Evolutionary conservation across 2,113 vertebrate genomes (phyloP), one percentile per base, ranked within the genome.

Genomic region (Amphilophus citrinellus): DNA sequence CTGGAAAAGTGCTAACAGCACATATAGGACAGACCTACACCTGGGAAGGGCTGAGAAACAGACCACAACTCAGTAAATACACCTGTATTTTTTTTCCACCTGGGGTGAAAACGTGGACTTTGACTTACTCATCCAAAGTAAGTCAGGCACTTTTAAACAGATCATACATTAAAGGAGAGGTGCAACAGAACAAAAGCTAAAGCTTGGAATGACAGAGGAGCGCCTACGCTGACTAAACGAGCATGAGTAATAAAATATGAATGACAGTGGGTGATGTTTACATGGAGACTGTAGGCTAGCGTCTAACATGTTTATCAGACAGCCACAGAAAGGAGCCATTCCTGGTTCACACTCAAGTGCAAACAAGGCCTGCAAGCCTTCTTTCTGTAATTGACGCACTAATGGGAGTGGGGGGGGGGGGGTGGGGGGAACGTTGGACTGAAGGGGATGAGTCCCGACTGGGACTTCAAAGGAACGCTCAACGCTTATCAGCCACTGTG

Each of bases 391-490:
- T 75, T 88, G 92, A 92, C 80, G 84, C 80, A 73, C 78, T 84
- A 84, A 88, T 81, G 75, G 82, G 65, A 66, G 80, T 42, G 62
- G 60, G 53, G 63, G 61, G 68, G 30, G 47, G 24, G 75, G 22
- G 62, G 24, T 24, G 22, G 75, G 30, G 32, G 13, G 56, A 6
- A 39, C 5, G 18, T 44, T 75, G 61, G 66, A 83, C 66, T 35
- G n/a, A 77, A 61, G 77, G 18, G 68, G 85, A 80, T 76, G 6
- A 77, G 68, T 90, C 83, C 86, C 90, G 79, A 84, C 88, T 59
- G 39, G 82, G 85, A 89, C 88, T 92, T 94, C 88, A 95, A 94
- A 94, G 85, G 61, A 63, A 44, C 56, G 77, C 86, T 83, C 84
- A 87, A 90, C 84, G 77, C 82, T 94, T 92, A 92, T 92, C 90